Conservation (phyloP, 2,113 vertebrate genomes). For the Pithys albifrons region DNA sequence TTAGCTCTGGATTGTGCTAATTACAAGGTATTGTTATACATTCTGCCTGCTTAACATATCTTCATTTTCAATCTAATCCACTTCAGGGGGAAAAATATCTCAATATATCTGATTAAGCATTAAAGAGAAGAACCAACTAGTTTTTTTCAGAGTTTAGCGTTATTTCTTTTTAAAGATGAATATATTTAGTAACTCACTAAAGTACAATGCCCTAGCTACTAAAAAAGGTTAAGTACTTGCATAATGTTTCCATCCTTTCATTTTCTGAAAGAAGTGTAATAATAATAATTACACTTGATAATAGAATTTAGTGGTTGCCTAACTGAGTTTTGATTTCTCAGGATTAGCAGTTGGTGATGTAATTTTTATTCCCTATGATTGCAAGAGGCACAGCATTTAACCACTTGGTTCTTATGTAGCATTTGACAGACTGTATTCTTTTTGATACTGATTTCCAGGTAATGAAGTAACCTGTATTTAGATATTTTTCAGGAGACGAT, state of each 20-base stretch:
- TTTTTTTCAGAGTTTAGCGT: neutral
- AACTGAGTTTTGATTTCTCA: conserved; percentile 71
- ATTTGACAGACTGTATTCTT: neutral
- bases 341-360: conserved; percentile 31
- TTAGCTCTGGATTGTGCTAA: neutral
- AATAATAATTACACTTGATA: conserved; percentile 63
- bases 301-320: conserved; percentile 55
- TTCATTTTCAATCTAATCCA: neutral
- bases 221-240: conserved; percentile 34
- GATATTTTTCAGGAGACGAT: conserved; percentile 36
- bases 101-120: conserved; percentile 25
- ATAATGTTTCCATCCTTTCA: conserved; percentile 5
- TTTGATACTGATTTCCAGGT: conserved; percentile 56
- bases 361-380: conserved; percentile 62
- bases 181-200: conserved; percentile 1
- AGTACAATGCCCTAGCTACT: conserved; percentile 17
- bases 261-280: conserved; percentile 61
- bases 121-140: neutral
- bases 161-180: neutral
- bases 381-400: neutral
- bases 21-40: neutral
- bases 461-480: conserved; percentile 73
- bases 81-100: neutral
- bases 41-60: neutral
- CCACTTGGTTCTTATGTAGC: neutral